Percentiles rank a stretch among this genome's conserved stretches.
Conservation (phyloP, 2,797 vertebrate species). For the Mormyrus hasselquistii region DNA sequence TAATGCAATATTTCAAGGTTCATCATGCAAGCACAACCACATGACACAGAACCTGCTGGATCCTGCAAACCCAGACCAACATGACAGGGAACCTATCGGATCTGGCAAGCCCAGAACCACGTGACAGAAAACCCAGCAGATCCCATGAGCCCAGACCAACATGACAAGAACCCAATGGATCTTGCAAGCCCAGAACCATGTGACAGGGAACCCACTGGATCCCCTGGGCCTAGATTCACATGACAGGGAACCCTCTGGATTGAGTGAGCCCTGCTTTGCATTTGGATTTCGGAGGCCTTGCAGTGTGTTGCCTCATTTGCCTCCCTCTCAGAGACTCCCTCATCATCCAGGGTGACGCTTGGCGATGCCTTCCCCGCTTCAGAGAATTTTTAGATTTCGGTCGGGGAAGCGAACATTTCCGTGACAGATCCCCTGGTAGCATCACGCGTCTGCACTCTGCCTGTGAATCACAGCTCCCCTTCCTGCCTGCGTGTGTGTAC, state of each 20-base stretch:
- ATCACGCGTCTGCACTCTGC: not conserved
- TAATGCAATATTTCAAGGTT: not conserved
- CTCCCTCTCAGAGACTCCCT: conserved; percentile 64
- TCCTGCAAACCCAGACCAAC: not conserved
- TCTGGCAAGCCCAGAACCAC: not conserved
- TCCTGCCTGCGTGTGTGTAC: not conserved
- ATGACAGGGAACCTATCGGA: not conserved
- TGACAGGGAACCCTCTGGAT: conserved; percentile 60
- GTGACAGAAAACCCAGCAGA: not conserved
- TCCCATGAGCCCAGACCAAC: conserved; percentile 48
- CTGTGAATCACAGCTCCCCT: conserved; percentile 1
- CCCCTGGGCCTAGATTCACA: not conserved
- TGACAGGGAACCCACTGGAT: not conserved
- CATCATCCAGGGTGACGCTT: conserved; percentile 51
- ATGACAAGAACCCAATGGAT: conserved; percentile 61
- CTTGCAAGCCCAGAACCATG: not conserved
- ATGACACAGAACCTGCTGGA: not conserved
- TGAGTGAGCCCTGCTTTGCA: conserved; percentile 61
- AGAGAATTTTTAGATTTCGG: conserved; percentile 57
- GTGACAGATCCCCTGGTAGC: conserved; percentile 28
- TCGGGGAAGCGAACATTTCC: conserved; percentile 56
- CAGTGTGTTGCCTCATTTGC: conserved; percentile 66
- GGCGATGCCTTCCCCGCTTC: conserved; percentile 50
- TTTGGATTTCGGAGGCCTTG: conserved; percentile 73
- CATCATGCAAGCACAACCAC: not conserved